Evolutionary conservation across 2,888 invertebrate species (phyloP).

Genomic region (Isotomurus palustris): DNA sequence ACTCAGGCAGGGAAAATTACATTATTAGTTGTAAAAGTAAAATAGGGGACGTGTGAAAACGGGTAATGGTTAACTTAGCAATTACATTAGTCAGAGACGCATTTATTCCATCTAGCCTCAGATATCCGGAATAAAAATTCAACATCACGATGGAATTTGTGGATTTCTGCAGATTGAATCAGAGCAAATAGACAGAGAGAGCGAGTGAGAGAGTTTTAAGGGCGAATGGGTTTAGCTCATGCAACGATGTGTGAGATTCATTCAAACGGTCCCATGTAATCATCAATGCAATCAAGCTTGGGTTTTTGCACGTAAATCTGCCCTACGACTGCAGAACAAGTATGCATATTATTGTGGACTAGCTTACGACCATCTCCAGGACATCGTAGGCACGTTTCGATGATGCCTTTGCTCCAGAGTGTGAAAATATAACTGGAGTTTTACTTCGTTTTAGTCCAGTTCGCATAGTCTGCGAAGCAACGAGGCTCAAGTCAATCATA

Average conservation of each 20-base stretch:
- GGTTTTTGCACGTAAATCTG: too few species aligned
- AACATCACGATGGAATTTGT: slow-evolving; percentile 52
- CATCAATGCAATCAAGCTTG: too few species aligned
- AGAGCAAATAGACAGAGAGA: neutral
- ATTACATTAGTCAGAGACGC: too few species aligned
- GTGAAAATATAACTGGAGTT: slow-evolving; percentile 81
- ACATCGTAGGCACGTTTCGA: slow-evolving; percentile 74
- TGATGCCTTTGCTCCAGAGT: slow-evolving; percentile 76
- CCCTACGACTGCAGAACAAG: too few species aligned
- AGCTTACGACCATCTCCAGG: slow-evolving; percentile 57
- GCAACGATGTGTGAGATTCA: too few species aligned
- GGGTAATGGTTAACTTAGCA: too few species aligned
- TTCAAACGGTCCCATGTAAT: too few species aligned
- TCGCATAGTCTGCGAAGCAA: slow-evolving; percentile 73
- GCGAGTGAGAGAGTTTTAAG: neutral
- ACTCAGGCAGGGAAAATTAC: too few species aligned
- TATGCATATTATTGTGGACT: too few species aligned
- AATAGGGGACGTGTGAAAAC: too few species aligned
- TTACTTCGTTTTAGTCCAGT: slow-evolving; percentile 70
- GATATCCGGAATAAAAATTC: slow-evolving; percentile 48
- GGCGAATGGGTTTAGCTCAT: neutral
- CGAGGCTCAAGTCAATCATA: slow-evolving; percentile 79
- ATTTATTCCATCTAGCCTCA: neutral
- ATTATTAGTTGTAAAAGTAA: too few species aligned
- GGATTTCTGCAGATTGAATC: slow-evolving; percentile 45